Evolutionary conservation across 1,140 invertebrate genomes (phyloP), one percentile per base, ranked within the genome.

Genomic region (Leptinotarsa lineolata): DNA sequence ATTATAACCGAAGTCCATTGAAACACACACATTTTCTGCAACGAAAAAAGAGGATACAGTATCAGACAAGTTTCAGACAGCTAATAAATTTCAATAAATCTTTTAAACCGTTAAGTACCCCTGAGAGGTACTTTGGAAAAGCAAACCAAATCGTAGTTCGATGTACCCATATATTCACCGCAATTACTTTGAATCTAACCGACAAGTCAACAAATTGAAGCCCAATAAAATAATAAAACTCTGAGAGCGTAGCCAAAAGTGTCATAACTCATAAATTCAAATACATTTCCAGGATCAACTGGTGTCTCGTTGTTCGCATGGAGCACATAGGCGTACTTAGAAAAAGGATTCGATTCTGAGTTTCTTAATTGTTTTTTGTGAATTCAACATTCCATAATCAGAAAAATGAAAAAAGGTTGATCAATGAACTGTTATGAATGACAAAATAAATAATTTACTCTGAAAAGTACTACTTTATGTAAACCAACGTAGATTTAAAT

Each of bases 221-320:
- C n/a, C 48, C 48, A 54, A 54, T 54, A 54, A 54, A 54, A 54
- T 54, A 54, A 54, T 54, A 54, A 54, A 54, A 54, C 48, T 54
- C 48, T 54, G 15, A 54, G 48, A 54, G 48, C 48, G 13, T 54
- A 54, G n/a, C 48, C 48, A 54, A 54, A 54, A 54, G 48, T 54
- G 48, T 54, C 48, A 54, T 54, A 54, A 54, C 48, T 54, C 48
- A 54, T 54, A 54, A 54, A 54, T 54, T 54, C 6, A 18, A 5
- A n/a, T 54, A 54, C 48, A 54, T 54, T 54, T 54, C 48, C 48
- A 15, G 48, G n/a, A 54, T 54, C 48, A 54, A 54, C 48, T 54
- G 48, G 48, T 54, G n/a, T 8, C n/a, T 54, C 16, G n/a, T 54
- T 39, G 30, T 39, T 39, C 30, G 30, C 30, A 39, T 39, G 30